Evolutionary conservation across 2,797 vertebrate genomes (phyloP).

Genomic region (Chaetodon trifasciatus): DNA sequence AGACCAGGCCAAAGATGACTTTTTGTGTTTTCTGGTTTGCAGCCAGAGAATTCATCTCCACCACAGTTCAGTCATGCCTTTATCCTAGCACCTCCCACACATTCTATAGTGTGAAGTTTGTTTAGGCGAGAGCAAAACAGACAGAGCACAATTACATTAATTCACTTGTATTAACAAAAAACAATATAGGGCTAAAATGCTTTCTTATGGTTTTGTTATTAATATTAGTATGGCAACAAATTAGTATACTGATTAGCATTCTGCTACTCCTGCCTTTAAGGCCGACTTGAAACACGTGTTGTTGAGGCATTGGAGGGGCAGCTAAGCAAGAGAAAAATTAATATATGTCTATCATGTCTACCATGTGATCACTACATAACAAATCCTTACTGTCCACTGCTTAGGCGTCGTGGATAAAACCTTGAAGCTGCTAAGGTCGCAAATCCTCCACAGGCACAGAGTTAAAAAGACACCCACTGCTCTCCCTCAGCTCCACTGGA

Average conservation of each 20-base stretch:
- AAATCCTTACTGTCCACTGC: conserved; percentile 1
- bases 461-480: conserved; percentile 78
- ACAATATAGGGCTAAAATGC: not conserved
- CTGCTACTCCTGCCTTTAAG: not conserved
- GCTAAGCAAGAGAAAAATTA: too few relatives aligned
- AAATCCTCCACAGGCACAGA: conserved; percentile 51
- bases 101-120: not conserved
- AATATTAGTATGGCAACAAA: not conserved
- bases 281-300: not conserved
- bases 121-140: not conserved
- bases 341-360: not conserved
- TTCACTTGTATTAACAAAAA: not conserved
- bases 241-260: not conserved
- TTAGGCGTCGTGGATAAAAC: conserved; percentile 41
- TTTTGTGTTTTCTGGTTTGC: not conserved
- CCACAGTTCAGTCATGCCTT: not conserved
- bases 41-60: not conserved
- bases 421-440: conserved; percentile 65
- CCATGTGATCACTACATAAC: not conserved
- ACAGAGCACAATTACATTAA: not conserved
- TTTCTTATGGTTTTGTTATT: not conserved
- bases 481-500: conserved; percentile 75
- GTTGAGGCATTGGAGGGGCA: not conserved
- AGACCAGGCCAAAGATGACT: not conserved
- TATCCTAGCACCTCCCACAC: not conserved